Evolutionary conservation across 2,113 vertebrate species (phyloP), one percentile per base, ranked within the genome.

Genomic region (Neofelis nebulosa): DNA sequence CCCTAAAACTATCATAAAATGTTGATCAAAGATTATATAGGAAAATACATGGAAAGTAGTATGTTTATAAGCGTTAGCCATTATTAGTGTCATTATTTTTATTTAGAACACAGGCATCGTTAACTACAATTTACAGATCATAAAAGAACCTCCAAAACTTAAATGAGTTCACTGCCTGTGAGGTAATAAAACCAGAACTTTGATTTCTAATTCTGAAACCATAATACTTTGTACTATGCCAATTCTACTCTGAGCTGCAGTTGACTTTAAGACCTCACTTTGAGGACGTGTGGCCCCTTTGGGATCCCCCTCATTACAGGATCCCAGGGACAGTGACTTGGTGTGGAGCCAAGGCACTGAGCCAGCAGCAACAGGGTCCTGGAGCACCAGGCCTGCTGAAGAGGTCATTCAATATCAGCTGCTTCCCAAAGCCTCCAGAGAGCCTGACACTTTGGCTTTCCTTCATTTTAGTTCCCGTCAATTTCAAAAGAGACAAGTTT

Each of bases 381-480:
- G 27, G 79, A 92, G 52, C 0, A 5, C 14, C 91, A 90, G 31
- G 45, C 52, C 93, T 78, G 65, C 66, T 73, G 45, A 90, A 68
- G 83, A 97, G 88, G 91, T 87, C 84, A 94, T 25, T 88, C 69
- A 45, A 31, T 94, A 95, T 31, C 74, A 92, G 78, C n/a, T 1
- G 5, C 71, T 92, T 91, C 52, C 86, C 73, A 74, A 81, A 86
- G 33, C 68, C 71, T 93, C 91, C 52, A 33, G 83, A 97, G 74
- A 96, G 65, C 57, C 81, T 80, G 82, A 63, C 82, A 76, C 19
- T 83, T 68, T 65, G 76, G 45, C 65, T 89, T 89, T 65, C 65
- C 81, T 97, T 97, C 90, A 96, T 86, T 97, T 97, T 38, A 38
- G 83, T 38, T 78, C 48, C 87, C 96, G 96, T 97, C 95, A 94